phyloP scores from a whole-genome alignment of 2,113 vertebrate species.

The Lynx canadensis region DNA sequence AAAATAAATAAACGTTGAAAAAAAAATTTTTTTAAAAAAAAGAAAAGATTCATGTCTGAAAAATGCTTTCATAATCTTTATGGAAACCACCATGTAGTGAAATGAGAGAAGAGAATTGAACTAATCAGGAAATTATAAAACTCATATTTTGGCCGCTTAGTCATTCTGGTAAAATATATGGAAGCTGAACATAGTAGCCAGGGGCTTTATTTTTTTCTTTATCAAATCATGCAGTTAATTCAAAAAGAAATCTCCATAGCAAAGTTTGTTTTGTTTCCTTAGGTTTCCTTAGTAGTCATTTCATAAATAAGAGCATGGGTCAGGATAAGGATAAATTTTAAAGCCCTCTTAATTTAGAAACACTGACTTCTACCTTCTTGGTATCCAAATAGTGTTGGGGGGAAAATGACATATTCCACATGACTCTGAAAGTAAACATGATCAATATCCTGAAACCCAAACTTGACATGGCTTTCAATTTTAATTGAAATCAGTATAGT shows the following conservation, averaged over 20 bases:
- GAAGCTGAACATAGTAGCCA: neutral
- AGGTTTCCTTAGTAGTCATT: conserved; percentile 11
- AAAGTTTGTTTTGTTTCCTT: conserved; percentile 30
- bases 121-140: conserved; percentile 13
- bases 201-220: neutral
- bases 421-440: neutral
- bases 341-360: conserved; percentile 44
- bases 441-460: neutral
- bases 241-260: neutral
- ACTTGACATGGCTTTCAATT: neutral
- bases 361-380: neutral
- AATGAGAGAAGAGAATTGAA: neutral
- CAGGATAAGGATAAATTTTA: neutral
- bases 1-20: too few relatives aligned
- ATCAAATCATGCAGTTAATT: neutral
- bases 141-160: neutral
- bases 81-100: neutral
- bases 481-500: conserved; percentile 22
- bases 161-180: neutral
- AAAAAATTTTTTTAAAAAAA: too few relatives aligned
- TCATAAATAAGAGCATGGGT: neutral
- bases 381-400: neutral
- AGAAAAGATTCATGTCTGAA: neutral
- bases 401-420: neutral
- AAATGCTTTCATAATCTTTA: neutral